These are phyloP conservation scores for Nowickia ferox DNA, from an alignment of 2,888 invertebrate genomes.

Conservation along the genomic window DNA sequence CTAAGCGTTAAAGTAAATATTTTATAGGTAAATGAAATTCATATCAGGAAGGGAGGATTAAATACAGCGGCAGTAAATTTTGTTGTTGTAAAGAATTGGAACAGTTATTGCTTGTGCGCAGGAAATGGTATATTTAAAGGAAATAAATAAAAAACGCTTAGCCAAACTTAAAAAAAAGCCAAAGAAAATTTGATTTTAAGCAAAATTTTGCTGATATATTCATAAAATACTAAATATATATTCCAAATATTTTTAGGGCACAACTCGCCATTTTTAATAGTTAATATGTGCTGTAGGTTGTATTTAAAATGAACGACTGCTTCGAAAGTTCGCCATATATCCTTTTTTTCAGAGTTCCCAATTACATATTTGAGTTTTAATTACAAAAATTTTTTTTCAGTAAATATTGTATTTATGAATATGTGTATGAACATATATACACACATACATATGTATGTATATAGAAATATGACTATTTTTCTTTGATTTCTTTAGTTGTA, in stretches of 20 bases:
- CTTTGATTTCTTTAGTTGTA: too few relatives aligned
- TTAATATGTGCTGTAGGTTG: not conserved
- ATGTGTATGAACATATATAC: too few relatives aligned
- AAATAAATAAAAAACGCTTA: not conserved
- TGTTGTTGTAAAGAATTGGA: not conserved
- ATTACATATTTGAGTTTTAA: not conserved
- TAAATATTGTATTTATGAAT: too few relatives aligned
- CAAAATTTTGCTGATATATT: too few relatives aligned
- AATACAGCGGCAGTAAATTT: conserved; percentile 38
- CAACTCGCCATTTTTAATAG: not conserved
- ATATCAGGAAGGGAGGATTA: conserved; percentile 3
- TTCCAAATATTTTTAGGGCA: not conserved
- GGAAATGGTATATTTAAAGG: not conserved
- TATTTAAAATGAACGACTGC: not conserved
- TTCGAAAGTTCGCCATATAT: not conserved
- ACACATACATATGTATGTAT: too few relatives aligned
- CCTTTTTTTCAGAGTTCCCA: not conserved
- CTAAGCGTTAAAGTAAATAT: conserved; percentile 59
- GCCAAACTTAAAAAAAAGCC: not conserved
- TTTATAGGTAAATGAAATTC: conserved; percentile 37
- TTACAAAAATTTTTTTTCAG: too few relatives aligned
- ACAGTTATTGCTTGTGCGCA: not conserved
- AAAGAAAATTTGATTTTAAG: too few relatives aligned
- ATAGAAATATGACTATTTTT: too few relatives aligned
- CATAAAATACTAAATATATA: too few relatives aligned